Evolutionary conservation across 2,113 vertebrate species (phyloP).

Genomic region (Gadus macrocephalus): DNA sequence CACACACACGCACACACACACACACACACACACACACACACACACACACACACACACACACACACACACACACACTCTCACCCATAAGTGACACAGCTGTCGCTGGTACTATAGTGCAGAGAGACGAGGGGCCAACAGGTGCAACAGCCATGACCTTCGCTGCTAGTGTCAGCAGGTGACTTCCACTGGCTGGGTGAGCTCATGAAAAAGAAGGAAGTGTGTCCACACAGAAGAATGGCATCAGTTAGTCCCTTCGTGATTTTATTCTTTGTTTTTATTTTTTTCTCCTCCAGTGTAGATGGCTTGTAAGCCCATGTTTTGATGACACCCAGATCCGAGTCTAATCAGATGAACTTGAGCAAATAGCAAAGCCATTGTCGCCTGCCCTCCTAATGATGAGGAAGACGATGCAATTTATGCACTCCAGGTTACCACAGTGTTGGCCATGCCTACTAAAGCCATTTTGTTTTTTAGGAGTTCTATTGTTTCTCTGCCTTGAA

Average conservation of each 20-base stretch:
- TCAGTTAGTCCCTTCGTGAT: slow-evolving; percentile 33
- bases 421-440: slow-evolving; percentile 73
- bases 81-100: slow-evolving; percentile 68
- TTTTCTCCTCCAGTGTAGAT: slow-evolving; percentile 9
- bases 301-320: slow-evolving; percentile 62
- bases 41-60: slow-evolving; percentile 42
- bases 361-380: slow-evolving; percentile 43
- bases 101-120: slow-evolving; percentile 65
- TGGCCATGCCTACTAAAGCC: slow-evolving; percentile 62
- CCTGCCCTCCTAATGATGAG: slow-evolving; percentile 28
- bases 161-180: slow-evolving; percentile 67
- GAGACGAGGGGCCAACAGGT: slow-evolving; percentile 75
- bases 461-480: slow-evolving; percentile 46
- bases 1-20: slow-evolving; percentile 47
- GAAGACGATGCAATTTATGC: slow-evolving; percentile 49
- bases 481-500: slow-evolving; percentile 52
- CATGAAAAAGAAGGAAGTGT: slow-evolving; percentile 59
- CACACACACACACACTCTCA: slow-evolving; percentile 41
- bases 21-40: slow-evolving; percentile 28
- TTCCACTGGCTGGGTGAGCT: slow-evolving; percentile 62
- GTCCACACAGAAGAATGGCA: slow-evolving; percentile 58
- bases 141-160: slow-evolving; percentile 63
- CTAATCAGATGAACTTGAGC: slow-evolving; percentile 56
- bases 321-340: slow-evolving; percentile 51
- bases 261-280: slow-evolving; percentile 3